phyloP scores from a whole-genome alignment of 1,140 invertebrate genomes.

The Temnothorax longispinosus region DNA sequence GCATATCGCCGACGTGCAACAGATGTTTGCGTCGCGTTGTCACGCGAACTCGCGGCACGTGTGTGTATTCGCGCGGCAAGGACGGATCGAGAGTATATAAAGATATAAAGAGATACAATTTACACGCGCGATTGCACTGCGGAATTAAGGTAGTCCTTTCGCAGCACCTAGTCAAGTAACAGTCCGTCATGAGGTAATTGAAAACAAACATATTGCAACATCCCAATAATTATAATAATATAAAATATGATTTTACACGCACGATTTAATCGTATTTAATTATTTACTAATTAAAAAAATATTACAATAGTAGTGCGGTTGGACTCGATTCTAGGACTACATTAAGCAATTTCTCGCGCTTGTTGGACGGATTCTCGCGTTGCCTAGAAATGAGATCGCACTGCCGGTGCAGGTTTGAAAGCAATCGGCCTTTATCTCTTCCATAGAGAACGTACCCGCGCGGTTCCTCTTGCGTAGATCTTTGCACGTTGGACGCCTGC shows the following conservation, averaged over 20 bases:
- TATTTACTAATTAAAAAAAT: too few species aligned
- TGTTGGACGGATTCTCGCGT: neutral
- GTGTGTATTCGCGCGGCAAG: neutral
- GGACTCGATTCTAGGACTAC: too few species aligned
- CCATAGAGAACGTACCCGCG: neutral
- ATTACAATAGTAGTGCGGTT: too few species aligned
- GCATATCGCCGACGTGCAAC: constrained; percentile 12
- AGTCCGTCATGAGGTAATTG: too few species aligned
- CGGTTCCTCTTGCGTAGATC: neutral
- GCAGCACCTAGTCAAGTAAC: too few species aligned
- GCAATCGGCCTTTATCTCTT: neutral
- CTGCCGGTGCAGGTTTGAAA: neutral
- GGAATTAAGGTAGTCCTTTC: too few species aligned
- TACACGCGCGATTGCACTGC: neutral
- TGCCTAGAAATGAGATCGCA: neutral
- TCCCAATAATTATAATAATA: too few species aligned
- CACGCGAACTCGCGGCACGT: constrained; percentile 7
- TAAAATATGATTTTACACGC: too few species aligned
- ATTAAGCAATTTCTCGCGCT: neutral
- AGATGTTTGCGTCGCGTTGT: neutral
- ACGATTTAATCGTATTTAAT: too few species aligned
- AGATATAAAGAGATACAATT: neutral
- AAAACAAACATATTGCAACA: too few species aligned
- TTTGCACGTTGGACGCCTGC: neutral
- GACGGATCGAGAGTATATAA: neutral